Base-by-base conservation (phyloP, 2,888 invertebrate genomes). In the Agrypnus murinus region DNA sequence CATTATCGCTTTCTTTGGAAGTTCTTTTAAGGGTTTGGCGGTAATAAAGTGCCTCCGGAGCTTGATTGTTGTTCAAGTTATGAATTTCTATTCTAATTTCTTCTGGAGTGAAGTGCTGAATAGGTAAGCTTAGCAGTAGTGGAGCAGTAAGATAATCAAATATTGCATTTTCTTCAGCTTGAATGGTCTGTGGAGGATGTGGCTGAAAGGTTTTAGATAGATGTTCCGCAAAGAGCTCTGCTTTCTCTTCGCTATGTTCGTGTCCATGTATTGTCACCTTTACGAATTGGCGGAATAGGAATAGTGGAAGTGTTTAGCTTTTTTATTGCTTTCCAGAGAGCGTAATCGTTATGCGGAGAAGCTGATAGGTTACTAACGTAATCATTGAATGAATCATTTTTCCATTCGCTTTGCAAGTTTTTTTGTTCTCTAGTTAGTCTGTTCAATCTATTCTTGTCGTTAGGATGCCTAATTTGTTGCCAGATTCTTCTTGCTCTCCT, bases 241-340 rank as follows among this genome's bases (percentile, higher is more conserved):
- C 10, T 40, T 40, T 40, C 46, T 46, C 46, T 46, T 8, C 12
- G n/a, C 3, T 46, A 3, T 8, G 15, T 46, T 46, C 46, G 14
- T n/a, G n/a, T n/a, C 8, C 40, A 40, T 3, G 40, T 40, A n/a
- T n/a, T n/a, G 12, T 40, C 8, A n/a, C 9, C 3, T 40, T 40
- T 40, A 3, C 46, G 46, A 46, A 46, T 53, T 25, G 12, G 53
- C 4, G 53, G 32, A 31, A 53, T 53, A 10, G 53, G 31, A 25
- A 5, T 31, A 25, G 19, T 53, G 53, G 53, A n/a, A 31, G 6
- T 53, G 19, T 53, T 53, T 53, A 53, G 53, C 31, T 53, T 53
- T 53, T 53, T 53, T 5, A 31, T 53, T 53, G 53, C 31, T 31
- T n/a, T 40, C 40, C 40, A 40, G 9, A 40, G 6, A 3, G 40